Evolutionary conservation across 2,113 vertebrate species (phyloP).

Genomic region (Pithys albifrons): DNA sequence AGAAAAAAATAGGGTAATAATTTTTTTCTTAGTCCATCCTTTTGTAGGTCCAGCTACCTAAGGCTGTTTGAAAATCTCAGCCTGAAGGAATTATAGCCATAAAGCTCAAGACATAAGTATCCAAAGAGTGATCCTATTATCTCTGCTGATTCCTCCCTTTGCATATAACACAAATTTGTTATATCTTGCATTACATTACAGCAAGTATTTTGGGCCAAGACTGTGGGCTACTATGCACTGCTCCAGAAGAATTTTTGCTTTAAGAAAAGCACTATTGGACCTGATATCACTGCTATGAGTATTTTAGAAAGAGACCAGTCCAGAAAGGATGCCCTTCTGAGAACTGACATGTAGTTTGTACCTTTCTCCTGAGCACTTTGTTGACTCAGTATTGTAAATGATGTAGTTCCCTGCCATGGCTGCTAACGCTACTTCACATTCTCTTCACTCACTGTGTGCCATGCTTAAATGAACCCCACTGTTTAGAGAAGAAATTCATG

Average conservation of each 20-base stretch:
- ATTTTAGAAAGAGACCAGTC: neutral
- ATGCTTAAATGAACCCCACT: neutral
- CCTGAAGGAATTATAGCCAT: neutral
- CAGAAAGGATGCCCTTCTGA: neutral
- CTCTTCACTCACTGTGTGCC: neutral
- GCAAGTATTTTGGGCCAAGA: neutral
- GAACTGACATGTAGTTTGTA: neutral
- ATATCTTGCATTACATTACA: neutral
- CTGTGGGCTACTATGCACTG: neutral
- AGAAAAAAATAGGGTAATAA: neutral
- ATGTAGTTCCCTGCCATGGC: neutral
- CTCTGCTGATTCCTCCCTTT: neutral
- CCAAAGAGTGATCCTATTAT: neutral
- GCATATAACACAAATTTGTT: neutral
- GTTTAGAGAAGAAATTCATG: accelerated
- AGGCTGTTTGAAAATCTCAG: neutral
- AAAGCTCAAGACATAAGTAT: neutral
- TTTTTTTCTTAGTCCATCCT: neutral
- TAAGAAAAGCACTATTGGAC: neutral
- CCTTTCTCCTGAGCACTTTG: neutral
- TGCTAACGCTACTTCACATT: neutral
- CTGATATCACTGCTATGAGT: neutral
- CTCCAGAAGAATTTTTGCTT: neutral
- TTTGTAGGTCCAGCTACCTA: neutral
- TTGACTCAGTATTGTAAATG: neutral